Conservation (phyloP, 2,888 invertebrate genomes). For the Ethmia dodecea region DNA sequence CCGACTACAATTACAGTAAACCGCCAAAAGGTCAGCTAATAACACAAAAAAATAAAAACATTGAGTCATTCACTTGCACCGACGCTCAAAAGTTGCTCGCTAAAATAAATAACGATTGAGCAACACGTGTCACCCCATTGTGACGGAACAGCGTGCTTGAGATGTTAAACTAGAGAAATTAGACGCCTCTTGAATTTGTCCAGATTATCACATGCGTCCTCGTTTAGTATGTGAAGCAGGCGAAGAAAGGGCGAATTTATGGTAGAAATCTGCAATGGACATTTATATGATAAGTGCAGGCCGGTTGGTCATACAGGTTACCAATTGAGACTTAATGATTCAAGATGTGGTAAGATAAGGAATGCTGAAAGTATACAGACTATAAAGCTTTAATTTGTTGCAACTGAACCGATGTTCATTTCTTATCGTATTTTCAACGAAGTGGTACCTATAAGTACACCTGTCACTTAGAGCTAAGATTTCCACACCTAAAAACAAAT, state of each 20-base stretch:
- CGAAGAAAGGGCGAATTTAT: slow-evolving; percentile 14
- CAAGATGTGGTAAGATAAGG: too few species aligned
- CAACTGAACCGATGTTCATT: too few species aligned
- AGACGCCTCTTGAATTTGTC: slow-evolving; percentile 40
- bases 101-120: slow-evolving; percentile 54
- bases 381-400: too few species aligned
- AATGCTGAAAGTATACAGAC: too few species aligned
- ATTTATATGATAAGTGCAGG: slow-evolving; percentile 8
- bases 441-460: too few species aligned
- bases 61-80: slow-evolving; percentile 39
- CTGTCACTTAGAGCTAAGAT: too few species aligned
- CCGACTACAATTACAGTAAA: too few species aligned
- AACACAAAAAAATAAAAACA: neutral
- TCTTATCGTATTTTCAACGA: too few species aligned
- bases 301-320: slow-evolving; percentile 2
- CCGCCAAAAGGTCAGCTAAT: too few species aligned
- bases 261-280: slow-evolving; percentile 14
- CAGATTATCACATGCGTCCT: slow-evolving; percentile 32
- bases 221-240: slow-evolving; percentile 37
- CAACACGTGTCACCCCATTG: slow-evolving; percentile 51
- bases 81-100: slow-evolving; percentile 28
- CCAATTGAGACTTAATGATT: neutral
- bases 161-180: slow-evolving; percentile 37
- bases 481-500: too few species aligned
- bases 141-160: slow-evolving; percentile 30